phyloP scores from a whole-genome alignment of 2,113 vertebrate species.

The Colius striatus region DNA sequence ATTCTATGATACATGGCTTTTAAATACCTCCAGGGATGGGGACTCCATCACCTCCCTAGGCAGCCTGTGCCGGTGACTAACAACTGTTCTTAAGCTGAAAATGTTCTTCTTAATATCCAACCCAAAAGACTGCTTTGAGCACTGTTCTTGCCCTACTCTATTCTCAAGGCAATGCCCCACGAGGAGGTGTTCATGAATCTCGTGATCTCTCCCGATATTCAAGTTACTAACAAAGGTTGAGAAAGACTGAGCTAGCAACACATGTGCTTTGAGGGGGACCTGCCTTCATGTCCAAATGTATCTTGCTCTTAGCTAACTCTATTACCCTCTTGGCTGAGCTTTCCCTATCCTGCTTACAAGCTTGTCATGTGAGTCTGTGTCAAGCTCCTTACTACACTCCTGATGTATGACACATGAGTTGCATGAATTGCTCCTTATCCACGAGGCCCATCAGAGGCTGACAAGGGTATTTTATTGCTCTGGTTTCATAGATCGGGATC shows the following conservation, averaged over 20 bases:
- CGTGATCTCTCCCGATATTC: background rate
- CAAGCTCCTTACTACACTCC: background rate
- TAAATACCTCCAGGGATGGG: no score
- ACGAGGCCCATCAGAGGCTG: background rate
- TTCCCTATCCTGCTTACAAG: background rate
- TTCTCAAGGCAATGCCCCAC: background rate
- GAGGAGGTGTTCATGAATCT: background rate
- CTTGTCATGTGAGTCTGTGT: background rate
- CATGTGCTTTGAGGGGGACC: background rate
- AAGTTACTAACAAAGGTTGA: background rate
- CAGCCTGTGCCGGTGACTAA: no score
- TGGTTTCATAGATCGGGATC: background rate
- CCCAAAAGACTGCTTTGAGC: background rate
- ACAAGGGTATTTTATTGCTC: background rate
- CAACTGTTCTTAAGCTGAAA: no score
- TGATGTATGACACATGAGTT: background rate
- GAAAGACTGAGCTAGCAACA: background rate
- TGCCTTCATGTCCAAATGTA: background rate
- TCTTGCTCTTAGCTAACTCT: background rate
- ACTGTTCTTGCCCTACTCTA: background rate
- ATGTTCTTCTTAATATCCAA: no score
- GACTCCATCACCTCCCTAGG: no score
- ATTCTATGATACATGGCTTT: no score
- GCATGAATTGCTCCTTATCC: background rate
- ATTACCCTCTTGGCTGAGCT: background rate